A percentile compares a stretch with the other conserved stretches of the same genome.
phyloP scores from a whole-genome alignment of 2,797 vertebrate species.

The Eupleurogrammus muticus region DNA sequence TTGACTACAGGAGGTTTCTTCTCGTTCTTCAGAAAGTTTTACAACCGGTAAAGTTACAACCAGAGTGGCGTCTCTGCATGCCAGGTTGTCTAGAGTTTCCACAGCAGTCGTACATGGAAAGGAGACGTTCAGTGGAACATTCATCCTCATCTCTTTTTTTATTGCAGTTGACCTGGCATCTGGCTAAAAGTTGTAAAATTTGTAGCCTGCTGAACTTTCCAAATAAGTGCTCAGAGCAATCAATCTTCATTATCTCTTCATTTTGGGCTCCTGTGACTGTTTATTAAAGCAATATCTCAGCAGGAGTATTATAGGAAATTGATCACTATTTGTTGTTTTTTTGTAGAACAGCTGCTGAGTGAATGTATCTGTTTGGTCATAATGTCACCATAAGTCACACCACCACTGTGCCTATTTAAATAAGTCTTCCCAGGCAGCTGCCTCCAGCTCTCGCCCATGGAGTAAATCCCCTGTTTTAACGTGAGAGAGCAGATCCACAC shows the following conservation, averaged over 20 bases:
- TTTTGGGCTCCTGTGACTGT: not conserved
- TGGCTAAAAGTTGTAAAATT: not conserved
- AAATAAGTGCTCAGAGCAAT: not conserved
- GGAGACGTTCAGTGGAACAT: constrained; percentile 16
- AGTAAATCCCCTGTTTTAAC: constrained; percentile 38
- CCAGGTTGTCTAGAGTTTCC: not conserved
- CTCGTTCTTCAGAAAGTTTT: not conserved
- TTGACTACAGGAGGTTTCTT: too few species aligned
- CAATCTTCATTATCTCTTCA: constrained; percentile 11
- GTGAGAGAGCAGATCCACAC: constrained; percentile 8
- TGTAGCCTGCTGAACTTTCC: not conserved
- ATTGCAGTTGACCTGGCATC: not conserved
- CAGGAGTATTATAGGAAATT: constrained; percentile 17
- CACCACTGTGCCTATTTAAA: constrained; percentile 46
- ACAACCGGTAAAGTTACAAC: not conserved
- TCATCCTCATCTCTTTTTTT: not conserved
- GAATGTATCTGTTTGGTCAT: not conserved
- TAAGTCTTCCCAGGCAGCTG: constrained; percentile 41
- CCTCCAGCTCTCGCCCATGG: constrained; percentile 1
- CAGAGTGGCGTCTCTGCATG: not conserved
- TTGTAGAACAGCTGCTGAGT: constrained; percentile 25
- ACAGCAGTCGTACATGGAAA: not conserved
- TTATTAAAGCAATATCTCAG: not conserved
- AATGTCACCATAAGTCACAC: constrained; percentile 32
- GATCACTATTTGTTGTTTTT: constrained; percentile 25